These are phyloP conservation scores for Anodontia alba DNA, from an alignment of 2,888 invertebrate species.

Conservation along the genomic window DNA sequence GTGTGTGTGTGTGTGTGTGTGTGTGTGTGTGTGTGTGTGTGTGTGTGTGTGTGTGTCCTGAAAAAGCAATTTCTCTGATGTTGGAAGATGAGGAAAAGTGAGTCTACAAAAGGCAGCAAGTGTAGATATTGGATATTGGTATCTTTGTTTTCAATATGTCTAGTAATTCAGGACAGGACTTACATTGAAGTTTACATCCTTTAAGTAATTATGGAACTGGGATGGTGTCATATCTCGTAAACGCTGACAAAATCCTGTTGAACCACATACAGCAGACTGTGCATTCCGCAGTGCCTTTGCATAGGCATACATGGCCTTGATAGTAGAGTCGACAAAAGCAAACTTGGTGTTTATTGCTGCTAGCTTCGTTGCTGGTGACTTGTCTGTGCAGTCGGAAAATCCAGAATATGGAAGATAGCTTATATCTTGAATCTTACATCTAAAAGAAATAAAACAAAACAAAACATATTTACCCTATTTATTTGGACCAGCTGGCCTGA, in stretches of 20 bases:
- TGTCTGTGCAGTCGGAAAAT: conserved; percentile 54
- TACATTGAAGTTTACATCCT: conserved; percentile 67
- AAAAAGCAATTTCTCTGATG: no score
- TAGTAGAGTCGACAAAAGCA: conserved; percentile 70
- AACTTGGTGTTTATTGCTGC: conserved; percentile 50
- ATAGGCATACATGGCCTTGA: conserved; percentile 78
- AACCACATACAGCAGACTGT: conserved; percentile 63
- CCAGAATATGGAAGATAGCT: conserved; percentile 66
- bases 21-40: no score
- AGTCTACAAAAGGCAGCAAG: no score
- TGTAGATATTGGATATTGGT: no score
- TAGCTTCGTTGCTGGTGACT: conserved; percentile 32
- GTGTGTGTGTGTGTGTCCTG: no score
- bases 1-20: no score
- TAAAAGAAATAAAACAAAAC: conserved; percentile 30
- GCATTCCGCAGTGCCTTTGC: conserved; percentile 74
- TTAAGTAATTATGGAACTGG: conserved; percentile 71
- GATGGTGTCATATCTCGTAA: conserved; percentile 64
- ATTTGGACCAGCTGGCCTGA: no score
- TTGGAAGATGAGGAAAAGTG: no score
- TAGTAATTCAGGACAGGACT: conserved; percentile 22
- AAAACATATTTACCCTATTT: no score
- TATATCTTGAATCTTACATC: conserved; percentile 51
- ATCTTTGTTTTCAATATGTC: no score
- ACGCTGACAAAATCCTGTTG: conserved; percentile 53